phyloP scores from a whole-genome alignment of 2,797 vertebrate genomes.

The Serranus cabrilla region DNA sequence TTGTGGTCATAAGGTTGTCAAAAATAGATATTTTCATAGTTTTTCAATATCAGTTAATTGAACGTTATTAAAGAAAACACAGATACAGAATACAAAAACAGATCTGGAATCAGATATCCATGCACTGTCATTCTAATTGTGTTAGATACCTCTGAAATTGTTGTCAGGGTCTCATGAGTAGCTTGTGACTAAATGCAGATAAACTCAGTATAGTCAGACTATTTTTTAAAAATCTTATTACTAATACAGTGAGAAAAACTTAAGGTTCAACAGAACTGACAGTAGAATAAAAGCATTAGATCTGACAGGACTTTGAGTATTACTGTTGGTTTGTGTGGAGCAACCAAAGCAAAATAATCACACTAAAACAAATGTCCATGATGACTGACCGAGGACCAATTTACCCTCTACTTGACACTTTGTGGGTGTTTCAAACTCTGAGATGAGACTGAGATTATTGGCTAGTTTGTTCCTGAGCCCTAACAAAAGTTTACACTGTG shows the following conservation, averaged over 20 bases:
- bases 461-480: not conserved
- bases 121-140: not conserved
- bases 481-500: not conserved
- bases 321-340: not conserved
- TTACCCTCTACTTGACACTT: not conserved
- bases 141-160: not conserved
- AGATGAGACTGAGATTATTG: slow-evolving; percentile 8
- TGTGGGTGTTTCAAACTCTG: not conserved
- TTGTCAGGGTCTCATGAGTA: not conserved
- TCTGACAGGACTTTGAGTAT: not conserved
- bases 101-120: too few relatives aligned
- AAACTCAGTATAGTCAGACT: not conserved
- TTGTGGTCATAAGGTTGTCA: too few relatives aligned
- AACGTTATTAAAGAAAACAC: too few relatives aligned
- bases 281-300: not conserved
- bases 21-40: too few relatives aligned
- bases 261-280: slow-evolving; percentile 1
- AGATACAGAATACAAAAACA: too few relatives aligned
- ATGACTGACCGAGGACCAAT: not conserved
- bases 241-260: not conserved
- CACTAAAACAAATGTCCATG: slow-evolving; percentile 2
- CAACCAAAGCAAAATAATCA: slow-evolving; percentile 4
- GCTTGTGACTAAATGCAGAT: not conserved
- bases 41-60: too few relatives aligned
- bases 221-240: not conserved